Evolutionary conservation across 2,797 vertebrate genomes (phyloP), one percentile per base, ranked within the genome.

Genomic region (Oophaga sylvatica): DNA sequence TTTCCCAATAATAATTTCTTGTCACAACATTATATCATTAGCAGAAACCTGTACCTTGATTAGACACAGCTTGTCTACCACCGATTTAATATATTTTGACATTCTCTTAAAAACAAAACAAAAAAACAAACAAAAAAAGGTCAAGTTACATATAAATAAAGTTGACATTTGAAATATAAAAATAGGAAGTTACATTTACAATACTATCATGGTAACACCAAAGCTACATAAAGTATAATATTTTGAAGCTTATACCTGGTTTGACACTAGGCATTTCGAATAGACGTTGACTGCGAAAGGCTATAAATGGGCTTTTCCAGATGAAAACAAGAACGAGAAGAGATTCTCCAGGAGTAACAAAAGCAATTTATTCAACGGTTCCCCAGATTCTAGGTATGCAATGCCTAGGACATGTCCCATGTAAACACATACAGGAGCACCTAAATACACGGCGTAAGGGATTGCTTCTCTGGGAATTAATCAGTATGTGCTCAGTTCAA

Each of bases 141-240:
- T 22, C 19, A 53, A 81, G 59, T 45, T 65, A 87, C 71, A 81
- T 71, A 80, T 80, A 80, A 80, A 80, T 63, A 73, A 80, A 87
- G 70, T 63, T 11, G 81, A 87, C 86, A 87, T 87, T 67, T 79
- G 71, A 83, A 87, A 87, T 87, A 87, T 41, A 82, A 87, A 83
- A 87, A 87, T 87, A 87, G 73, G 81, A 83, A 87, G 81, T 79
- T 83, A 87, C 86, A 83, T 78, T 87, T 83, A 87, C 75, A 87
- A 87, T 83, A 84, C 87, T 84, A 79, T 70, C 63, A 88, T 84
- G 87, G 62, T 73, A 88, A 84, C 76, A 84, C 73, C 76, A 35
- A 81, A 59, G 62, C 86, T 87, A 75, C 17, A 83, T 56, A 79
- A 79, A 79, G 73, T 78, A 35, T 71, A 57, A 35, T 80, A 62